Evolutionary conservation across 1,140 invertebrate genomes (phyloP), one percentile per base, ranked within the genome.

Genomic region (Panagrolaimus sp.): DNA sequence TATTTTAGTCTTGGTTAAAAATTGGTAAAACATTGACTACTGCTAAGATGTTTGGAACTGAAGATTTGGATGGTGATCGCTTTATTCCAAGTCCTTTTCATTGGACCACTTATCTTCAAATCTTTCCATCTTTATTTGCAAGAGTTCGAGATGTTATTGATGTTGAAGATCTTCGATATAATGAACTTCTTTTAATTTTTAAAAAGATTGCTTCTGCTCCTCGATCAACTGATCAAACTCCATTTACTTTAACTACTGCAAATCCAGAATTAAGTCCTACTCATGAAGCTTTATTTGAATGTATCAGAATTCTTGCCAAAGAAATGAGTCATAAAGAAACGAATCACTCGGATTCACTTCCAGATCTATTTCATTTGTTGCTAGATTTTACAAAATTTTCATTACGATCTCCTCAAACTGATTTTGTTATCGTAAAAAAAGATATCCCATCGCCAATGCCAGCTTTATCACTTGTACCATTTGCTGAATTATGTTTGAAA

Each of bases 251-350:
- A 4, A 75, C 76, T 9, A 66, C 78, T 1, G 31, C 74, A 7
- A 62, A 74, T 57, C 65, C 70, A 1, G 75, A 81, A 9, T 27
- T 81, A 3, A 76, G 68, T 31, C 72, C 73, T 5, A 74, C 81
- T 14, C 79, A 81, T 62, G 78, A 83, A 64, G 81, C 80, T 53
- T 48, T 82, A 51, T 38, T 81, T 5, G 78, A 79, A 43, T 70
- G 69, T 61, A 64, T 77, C 47, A 67, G 69, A 8, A 63, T 68
- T n/a, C 65, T 82, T 16, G 57, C 73, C 20, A 65, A 76, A 27
- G 78, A 77, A 70, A 27, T 25, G 27, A 57, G 20, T 57, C 27
- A 20, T 20, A 57, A 57, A 27, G 51, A 27, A 57, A 25, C 51
- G 9, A 57, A 57, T 20, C 51, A 57, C 20, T 27, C 20, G 11